Percentiles rank a stretch among this genome's conserved stretches.
These are phyloP conservation scores for Chydorus sphaericus DNA, from an alignment of 2,888 invertebrate genomes.

Conservation along the genomic window DNA sequence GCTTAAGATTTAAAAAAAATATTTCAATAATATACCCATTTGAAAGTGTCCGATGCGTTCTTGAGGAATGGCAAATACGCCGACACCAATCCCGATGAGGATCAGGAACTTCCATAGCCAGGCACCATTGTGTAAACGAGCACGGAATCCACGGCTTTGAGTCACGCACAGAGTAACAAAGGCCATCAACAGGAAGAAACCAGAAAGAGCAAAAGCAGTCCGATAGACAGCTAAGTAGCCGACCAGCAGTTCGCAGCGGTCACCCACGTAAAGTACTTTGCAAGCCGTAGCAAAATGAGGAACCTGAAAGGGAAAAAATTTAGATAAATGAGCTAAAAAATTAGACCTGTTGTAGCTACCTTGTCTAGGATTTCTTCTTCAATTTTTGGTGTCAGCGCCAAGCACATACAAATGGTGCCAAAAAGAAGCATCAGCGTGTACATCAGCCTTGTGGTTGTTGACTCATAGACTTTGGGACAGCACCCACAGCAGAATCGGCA, in stretches of 20 bases:
- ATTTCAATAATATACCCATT: conserved; percentile 24
- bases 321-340: neutral
- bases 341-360: conserved; percentile 16
- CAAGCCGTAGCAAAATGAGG: conserved; percentile 29
- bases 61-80: conserved; percentile 28
- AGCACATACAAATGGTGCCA: conserved; percentile 27
- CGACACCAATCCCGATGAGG: conserved; percentile 28
- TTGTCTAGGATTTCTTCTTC: conserved; percentile 22
- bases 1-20: no score
- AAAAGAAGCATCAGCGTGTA: conserved; percentile 29
- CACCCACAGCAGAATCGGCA: conserved; percentile 30
- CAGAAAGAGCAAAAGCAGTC: conserved; percentile 29
- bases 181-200: conserved; percentile 28
- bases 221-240: conserved; percentile 34
- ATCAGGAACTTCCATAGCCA: conserved; percentile 27
- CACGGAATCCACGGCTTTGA: conserved; percentile 29
- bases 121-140: conserved; percentile 33
- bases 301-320: conserved; percentile 22
- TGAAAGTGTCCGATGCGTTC: conserved; percentile 23
- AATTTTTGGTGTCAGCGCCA: conserved; percentile 29
- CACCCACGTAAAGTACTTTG: conserved; percentile 25
- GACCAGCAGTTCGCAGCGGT: conserved; percentile 27
- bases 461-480: conserved; percentile 29
- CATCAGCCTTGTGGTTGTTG: conserved; percentile 31
- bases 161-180: conserved; percentile 27